A percentile compares a stretch with the other conserved stretches of the same genome.
These are phyloP conservation scores for Psittacula echo DNA, from an alignment of 2,797 vertebrate genomes.

Conservation along the genomic window DNA sequence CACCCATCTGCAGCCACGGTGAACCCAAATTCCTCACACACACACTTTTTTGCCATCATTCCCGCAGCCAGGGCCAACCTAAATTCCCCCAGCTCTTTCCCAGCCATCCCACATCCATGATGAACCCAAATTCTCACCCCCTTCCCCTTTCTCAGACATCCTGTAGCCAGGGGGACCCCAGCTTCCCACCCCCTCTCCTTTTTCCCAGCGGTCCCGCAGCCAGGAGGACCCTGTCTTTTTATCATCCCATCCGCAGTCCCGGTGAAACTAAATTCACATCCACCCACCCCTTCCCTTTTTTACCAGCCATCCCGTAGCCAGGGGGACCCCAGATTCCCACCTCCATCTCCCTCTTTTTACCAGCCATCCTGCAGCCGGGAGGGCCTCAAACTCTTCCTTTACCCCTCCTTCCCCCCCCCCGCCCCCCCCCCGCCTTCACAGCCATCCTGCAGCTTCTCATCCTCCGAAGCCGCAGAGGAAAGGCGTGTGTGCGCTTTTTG, in stretches of 20 bases:
- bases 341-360: not conserved
- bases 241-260: not conserved
- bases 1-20: not conserved
- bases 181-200: not conserved
- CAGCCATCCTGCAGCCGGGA: not conserved
- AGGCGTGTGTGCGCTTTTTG: accelerated
- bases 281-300: not conserved
- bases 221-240: not conserved
- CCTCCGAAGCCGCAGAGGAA: not conserved
- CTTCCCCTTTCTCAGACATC: not conserved
- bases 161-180: not conserved
- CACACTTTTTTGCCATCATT: not conserved
- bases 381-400: not conserved
- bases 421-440: too few relatives aligned
- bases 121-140: not conserved
- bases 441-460: not conserved
- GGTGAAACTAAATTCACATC: not conserved
- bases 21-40: not conserved
- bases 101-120: not conserved
- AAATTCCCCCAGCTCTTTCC: not conserved
- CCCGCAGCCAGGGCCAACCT: not conserved
- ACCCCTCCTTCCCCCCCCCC: not conserved
- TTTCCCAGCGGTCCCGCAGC: not conserved
- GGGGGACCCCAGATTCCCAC: not conserved
- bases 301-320: not conserved